Evolutionary conservation across 2,888 invertebrate genomes (phyloP), one percentile per base, ranked within the genome.

Genomic region (Cryptus armator): DNA sequence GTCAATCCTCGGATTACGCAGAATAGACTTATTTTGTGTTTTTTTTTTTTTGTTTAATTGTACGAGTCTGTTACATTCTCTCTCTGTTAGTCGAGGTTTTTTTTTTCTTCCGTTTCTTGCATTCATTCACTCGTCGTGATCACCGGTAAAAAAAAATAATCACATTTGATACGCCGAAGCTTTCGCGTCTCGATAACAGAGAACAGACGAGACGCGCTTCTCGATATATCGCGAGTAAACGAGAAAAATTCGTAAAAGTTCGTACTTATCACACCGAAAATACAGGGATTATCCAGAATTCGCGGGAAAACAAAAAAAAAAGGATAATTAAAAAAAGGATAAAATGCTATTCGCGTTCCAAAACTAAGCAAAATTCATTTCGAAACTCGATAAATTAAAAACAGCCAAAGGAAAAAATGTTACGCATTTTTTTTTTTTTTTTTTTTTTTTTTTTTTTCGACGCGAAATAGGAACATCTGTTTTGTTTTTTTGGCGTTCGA

Each of bases 21-120:
- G 51, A 70, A 37, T 37, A 9, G 6, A 37, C 19, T 29, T 70
- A 16, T 32, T 10, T 37, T 24, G 32, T 32, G 24, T 66, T 19
- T 29, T 48, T 43, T 24, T 14, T 51, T 16, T 64, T 37, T 48
- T 32, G 51, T 32, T n/a, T 32, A 56, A 56, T 46, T 68, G 32
- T 68, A 77, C 77, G 56, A 77, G 77, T 77, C 77, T 77, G 56
- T 66, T 67, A 56, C 32, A 67, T 76, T 76, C 67, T 76, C 76
- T 76, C 76, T 76, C 76, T 37, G 37, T 37, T 37, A 7, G 37
- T 37, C 37, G 37, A 37, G 37, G 37, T 4, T 53, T 48, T n/a
- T 56, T 68, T 14, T 59, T 12, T 19, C 59, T 59, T 12, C 7
- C 56, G 37, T 37, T 37, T 37, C 7, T 37, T 9, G 6, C 14